Base-by-base conservation (phyloP, 2,888 invertebrate species). In the Junonia oenone region DNA sequence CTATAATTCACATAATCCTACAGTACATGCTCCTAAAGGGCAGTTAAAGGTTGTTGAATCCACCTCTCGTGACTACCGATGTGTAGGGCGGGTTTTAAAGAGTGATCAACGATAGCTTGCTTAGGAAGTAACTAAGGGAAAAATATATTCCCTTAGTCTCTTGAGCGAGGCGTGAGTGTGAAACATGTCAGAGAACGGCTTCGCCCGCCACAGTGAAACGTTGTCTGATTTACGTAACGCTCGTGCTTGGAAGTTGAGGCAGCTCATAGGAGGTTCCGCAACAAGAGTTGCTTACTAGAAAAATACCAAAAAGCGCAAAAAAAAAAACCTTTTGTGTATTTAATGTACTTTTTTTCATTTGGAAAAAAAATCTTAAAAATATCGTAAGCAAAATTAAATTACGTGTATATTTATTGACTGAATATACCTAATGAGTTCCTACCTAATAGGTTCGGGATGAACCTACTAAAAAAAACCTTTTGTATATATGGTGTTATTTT, bases 181-280 rank as follows among this genome's bases (percentile, higher is more conserved):
- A 38, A 38, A 35, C 13, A 35, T n/a, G 5, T 37, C 19, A 51
- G 27, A 17, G 22, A 46, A 40, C 27, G 53, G 11, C 19, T 11
- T 11, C 40, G 19, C 53, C 47, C 19, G 40, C 47, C 53, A 54
- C 1, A 43, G 49, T 46, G 57, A 49, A 13, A 35, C 49, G 51
- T 56, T 27, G 29, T 46, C 26, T 29, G 13, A 19, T 17, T 48
- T 45, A 31, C 9, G 37, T 22, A 51, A 29, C 29, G 49, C 11
- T 31, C 37, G 9, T 35, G 54, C 22, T 55, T 55, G 54, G 54
- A 27, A 49, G 31, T 45, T 47, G 54, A 26, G 35, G 54, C 6
- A 49, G 31, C 54, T 17, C 40, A 45, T 55, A 51, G 47, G 50
- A 54, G 51, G 51, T 51, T 27, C 49, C 33, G 33, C 31, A 46